Evolutionary conservation across 2,888 invertebrate genomes (phyloP), one percentile per base, ranked within the genome.

Genomic region (Metopia argyrocephala): DNA sequence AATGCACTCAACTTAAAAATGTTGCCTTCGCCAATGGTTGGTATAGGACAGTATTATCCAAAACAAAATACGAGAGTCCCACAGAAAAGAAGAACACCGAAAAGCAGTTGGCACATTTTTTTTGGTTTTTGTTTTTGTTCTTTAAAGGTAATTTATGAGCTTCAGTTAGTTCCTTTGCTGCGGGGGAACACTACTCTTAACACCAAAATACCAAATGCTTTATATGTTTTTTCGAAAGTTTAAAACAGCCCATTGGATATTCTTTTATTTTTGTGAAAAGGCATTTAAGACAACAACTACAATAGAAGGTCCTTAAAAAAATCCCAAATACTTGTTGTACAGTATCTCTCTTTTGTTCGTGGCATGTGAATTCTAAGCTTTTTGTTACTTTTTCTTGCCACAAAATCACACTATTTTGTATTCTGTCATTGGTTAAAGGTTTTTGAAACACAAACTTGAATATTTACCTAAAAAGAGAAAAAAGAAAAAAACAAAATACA

Each of bases 1-100:
- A 90, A 90, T 90, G 90, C 90, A 90, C 90, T 90, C 90, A 90
- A 86, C 87, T 86, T 86, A 75, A 87, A 89, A 89, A 86, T 87
- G 87, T 87, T 85, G 84, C 82, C 20, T 46, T 50, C 48, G 20
- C 15, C 9, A 38, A 54, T 56, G n/a, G n/a, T 57, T 56, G 27
- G 71, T 46, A 61, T 57, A 46, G 48, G 61, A 50, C 66, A 78
- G 57, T 52, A 68, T 48, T 38, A 76, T 59, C 70, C 56, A 20
- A 79, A 68, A 75, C n/a, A n/a, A 38, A 12, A 12, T 65, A 27
- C 48, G 52, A 73, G 31, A 61, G 18, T 28, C 38, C 9, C 5
- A 6, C 23, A 46, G 38, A 52, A 31, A 31, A 31, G 2, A 3
- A 48, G 2, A 62, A 45, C 31, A 45, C 52, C 61, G 15, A 80